phyloP scores from a whole-genome alignment of 23 tunicate genomes.

The Ciona savignyi region DNA sequence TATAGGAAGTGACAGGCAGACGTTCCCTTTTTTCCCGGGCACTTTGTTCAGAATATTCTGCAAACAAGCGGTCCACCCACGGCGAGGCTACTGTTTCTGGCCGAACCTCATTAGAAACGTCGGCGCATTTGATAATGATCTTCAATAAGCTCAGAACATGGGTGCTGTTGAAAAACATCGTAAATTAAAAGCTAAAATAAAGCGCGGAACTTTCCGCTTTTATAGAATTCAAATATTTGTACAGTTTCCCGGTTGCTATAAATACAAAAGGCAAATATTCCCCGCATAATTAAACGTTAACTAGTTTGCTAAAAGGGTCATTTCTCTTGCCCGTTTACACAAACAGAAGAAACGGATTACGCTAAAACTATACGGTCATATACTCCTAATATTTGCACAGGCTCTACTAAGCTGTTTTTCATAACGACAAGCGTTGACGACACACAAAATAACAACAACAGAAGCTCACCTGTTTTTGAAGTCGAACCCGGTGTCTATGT shows the following conservation, averaged over 20 bases:
- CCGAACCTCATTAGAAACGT: slow-evolving; percentile 90
- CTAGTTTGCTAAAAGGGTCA: neutral
- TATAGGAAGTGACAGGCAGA: slow-evolving; percentile 75
- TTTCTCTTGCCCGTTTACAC: neutral
- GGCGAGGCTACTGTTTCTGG: slow-evolving; percentile 89
- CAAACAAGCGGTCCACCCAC: slow-evolving; percentile 82
- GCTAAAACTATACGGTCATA: too few relatives aligned
- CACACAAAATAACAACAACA: neutral
- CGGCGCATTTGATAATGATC: slow-evolving; percentile 92
- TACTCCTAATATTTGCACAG: neutral
- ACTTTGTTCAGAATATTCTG: slow-evolving; percentile 76
- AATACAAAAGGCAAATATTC: neutral
- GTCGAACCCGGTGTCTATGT: slow-evolving; percentile 43
- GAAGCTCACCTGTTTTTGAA: slow-evolving; percentile 64
- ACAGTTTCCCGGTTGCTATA: too few relatives aligned
- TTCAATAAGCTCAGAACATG: slow-evolving; percentile 71
- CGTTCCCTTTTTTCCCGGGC: slow-evolving; percentile 80
- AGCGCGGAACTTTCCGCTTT: neutral
- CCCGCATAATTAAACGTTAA: neutral
- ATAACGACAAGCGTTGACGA: neutral
- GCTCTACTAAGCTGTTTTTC: neutral
- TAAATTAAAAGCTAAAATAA: neutral
- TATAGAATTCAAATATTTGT: too few relatives aligned
- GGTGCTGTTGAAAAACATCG: slow-evolving; percentile 27
- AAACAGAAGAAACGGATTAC: neutral